Conservation (phyloP, 2,113 vertebrate species). For the Cochlearius cochlearius region DNA sequence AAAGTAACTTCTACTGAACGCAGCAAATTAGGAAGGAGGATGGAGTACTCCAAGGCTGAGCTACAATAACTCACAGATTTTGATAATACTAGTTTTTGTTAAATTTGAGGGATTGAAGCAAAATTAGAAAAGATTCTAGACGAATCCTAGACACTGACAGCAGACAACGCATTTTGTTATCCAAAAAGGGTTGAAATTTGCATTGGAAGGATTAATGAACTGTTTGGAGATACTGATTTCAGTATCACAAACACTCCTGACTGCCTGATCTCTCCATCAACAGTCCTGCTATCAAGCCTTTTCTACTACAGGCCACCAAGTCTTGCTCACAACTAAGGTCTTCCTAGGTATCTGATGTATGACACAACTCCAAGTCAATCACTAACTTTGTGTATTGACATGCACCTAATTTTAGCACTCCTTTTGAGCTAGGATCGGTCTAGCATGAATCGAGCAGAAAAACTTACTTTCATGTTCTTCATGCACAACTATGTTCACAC, state of each 20-base stretch:
- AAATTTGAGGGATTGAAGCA: background rate
- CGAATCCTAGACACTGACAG: background rate
- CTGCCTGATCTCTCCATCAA: background rate
- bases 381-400: background rate
- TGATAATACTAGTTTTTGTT: background rate
- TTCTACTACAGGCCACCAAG: background rate
- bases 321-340: background rate
- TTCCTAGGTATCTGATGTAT: background rate
- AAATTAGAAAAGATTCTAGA: background rate
- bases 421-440: background rate
- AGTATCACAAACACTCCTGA: background rate
- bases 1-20: background rate
- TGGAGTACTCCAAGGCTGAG: background rate
- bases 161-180: background rate
- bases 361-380: background rate
- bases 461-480: slow-evolving; percentile 94
- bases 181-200: background rate
- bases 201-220: background rate
- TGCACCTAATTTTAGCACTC: background rate
- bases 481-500: slow-evolving; percentile 86
- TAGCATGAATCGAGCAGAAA: background rate
- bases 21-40: background rate
- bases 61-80: background rate
- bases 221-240: background rate
- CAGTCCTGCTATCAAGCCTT: background rate